Evolutionary conservation across 2,888 invertebrate genomes (phyloP), one percentile per base, ranked within the genome.

Genomic region (Scaptomyza reducta): DNA sequence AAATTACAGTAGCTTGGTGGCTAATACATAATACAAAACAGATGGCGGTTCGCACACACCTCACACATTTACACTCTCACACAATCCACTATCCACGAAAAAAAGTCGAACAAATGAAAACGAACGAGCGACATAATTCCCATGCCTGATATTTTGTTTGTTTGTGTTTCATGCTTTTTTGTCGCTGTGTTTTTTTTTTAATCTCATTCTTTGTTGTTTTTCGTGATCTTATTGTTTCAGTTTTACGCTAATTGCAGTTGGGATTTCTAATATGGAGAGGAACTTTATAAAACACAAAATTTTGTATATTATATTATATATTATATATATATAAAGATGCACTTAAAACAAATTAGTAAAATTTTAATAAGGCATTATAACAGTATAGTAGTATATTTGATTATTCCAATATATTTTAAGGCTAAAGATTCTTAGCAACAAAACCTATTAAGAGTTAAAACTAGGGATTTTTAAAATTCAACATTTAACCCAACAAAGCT

Each of bases 211-310:
- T 55, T 66, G 18, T 60, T 63, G 40, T 5, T 70, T 61, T 60
- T 70, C 63, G 57, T 79, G 77, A 74, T 82, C 82, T 79, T 85
- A 85, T 79, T 85, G 80, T 85, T 82, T 70, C 42, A 69, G 63
- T 63, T 72, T 77, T 85, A 73, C 77, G 61, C 83, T 82, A 82
- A 82, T 82, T 82, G 83, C 67, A 63, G 59, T 55, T 40, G 55
- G 64, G 63, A 58, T 82, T 67, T 62, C 61, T 57, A 47, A 57
- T 50, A 62, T 66, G 41, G 45, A 22, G 55, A 58, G 29, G 33
- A 29, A 42, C 3, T 31, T 31, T 60, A 59, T 64, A 66, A 78
- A 64, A 49, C 40, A 62, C 40, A 55, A 72, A 74, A 81, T 81
- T 83, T 67, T 74, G 79, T 84, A 31, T 18, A 11, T 7, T n/a